These are phyloP conservation scores for Caenorhabditis japonica DNA, from an alignment of 2,888 invertebrate genomes.

Conservation along the genomic window DNA sequence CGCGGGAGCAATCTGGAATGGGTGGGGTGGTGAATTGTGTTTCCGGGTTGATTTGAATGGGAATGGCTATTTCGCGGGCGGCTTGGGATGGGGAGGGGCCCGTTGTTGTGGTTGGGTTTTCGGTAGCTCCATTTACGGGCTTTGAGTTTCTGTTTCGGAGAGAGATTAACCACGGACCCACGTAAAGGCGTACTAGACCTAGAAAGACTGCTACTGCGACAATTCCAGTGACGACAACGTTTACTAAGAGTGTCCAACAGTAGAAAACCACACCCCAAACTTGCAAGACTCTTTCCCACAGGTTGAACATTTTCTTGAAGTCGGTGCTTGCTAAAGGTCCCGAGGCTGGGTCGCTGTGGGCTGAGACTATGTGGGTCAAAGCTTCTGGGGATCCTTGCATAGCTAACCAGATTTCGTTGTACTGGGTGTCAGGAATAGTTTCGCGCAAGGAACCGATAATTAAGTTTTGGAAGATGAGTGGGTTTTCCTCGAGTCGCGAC, in stretches of 20 bases:
- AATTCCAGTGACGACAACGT: background rate
- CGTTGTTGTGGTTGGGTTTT: too few relatives aligned
- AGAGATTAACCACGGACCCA: background rate
- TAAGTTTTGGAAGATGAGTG: background rate
- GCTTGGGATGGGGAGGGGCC: too few relatives aligned
- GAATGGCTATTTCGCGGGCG: too few relatives aligned
- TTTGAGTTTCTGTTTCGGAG: background rate
- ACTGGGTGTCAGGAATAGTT: background rate
- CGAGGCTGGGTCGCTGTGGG: background rate
- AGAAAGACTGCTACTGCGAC: background rate
- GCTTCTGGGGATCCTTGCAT: background rate
- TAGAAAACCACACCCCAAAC: background rate
- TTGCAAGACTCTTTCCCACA: background rate
- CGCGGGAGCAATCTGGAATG: conserved; percentile 3
- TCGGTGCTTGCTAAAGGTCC: background rate
- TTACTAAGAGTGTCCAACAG: background rate
- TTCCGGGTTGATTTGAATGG: background rate
- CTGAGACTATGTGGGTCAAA: background rate
- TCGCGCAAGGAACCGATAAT: conserved; percentile 6
- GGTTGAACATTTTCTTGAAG: background rate
- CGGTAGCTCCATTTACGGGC: too few relatives aligned
- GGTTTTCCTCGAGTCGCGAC: background rate
- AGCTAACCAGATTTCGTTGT: background rate
- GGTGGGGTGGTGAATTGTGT: background rate
- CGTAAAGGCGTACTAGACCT: background rate